These are phyloP conservation scores for Calameuta pallipes DNA, from an alignment of 2,888 invertebrate species.

Conservation along the genomic window DNA sequence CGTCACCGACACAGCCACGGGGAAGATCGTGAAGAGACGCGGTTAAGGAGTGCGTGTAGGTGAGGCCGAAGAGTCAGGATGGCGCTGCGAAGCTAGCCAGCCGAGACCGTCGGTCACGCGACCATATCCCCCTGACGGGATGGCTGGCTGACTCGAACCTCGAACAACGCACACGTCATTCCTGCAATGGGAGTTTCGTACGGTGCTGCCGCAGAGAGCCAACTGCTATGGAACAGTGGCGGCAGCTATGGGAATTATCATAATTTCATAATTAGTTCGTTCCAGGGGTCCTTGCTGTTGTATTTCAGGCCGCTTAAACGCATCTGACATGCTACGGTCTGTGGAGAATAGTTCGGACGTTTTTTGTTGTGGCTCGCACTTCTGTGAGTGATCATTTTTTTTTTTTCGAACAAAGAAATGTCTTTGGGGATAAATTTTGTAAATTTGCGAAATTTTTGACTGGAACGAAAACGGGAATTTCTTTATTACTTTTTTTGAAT, in stretches of 20 bases:
- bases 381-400: background rate
- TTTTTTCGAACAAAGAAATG: background rate
- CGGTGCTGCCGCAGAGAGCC: background rate
- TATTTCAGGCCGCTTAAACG: conserved; percentile 49
- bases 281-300: conserved; percentile 52
- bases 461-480: background rate
- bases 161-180: background rate
- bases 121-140: conserved; percentile 39
- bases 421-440: too few species aligned
- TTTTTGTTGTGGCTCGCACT: background rate
- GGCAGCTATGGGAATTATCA: conserved; percentile 48
- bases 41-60: background rate
- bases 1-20: conserved; percentile 25
- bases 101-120: conserved; percentile 61
- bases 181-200: conserved; percentile 5
- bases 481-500: background rate
- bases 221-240: background rate
- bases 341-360: background rate
- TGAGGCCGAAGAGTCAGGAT: conserved; percentile 36
- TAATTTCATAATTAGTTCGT: conserved; percentile 64
- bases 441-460: too few species aligned
- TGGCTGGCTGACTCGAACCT: conserved; percentile 1
- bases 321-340: conserved; percentile 46
- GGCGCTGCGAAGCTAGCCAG: conserved; percentile 43
- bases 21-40: conserved; percentile 15